A percentile compares a stretch with the other conserved stretches of the same genome.
These are phyloP conservation scores for Drosophila persimilis DNA, from an alignment of 1,140 invertebrate species.

Conservation along the genomic window DNA sequence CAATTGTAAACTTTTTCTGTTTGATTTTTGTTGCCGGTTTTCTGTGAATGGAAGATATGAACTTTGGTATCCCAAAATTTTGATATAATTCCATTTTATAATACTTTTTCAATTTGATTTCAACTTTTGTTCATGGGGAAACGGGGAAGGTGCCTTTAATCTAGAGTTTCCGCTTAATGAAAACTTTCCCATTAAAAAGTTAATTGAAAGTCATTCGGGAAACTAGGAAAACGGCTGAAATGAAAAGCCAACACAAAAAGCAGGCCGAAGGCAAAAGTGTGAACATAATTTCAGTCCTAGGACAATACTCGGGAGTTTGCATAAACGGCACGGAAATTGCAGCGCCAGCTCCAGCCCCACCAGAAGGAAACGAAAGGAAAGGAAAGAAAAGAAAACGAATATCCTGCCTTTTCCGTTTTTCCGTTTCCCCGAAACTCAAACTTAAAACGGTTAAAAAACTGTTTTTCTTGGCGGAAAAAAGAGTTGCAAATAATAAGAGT, in stretches of 20 bases:
- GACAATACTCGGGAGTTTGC: slow-evolving; percentile 41
- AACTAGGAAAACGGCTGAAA: slow-evolving; percentile 5
- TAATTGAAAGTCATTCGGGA: slow-evolving; percentile 40
- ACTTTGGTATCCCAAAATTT: slow-evolving; percentile 22
- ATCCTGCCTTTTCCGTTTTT: slow-evolving; percentile 5
- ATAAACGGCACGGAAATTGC: slow-evolving; percentile 56
- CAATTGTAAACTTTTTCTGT: slow-evolving; percentile 48
- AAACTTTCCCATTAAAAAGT: slow-evolving; percentile 31
- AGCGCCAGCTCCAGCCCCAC: slow-evolving; percentile 37
- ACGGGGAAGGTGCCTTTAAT: slow-evolving; percentile 3
- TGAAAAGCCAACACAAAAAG: neutral
- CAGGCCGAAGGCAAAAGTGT: slow-evolving; percentile 30
- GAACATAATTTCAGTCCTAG: slow-evolving; percentile 33
- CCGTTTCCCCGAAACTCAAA: slow-evolving; percentile 7
- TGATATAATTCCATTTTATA: slow-evolving; percentile 19
- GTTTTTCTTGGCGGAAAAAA: slow-evolving; percentile 47
- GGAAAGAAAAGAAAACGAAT: too few species aligned
- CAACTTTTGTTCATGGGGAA: slow-evolving; percentile 6
- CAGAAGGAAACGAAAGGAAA: neutral
- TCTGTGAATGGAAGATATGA: slow-evolving; percentile 4
- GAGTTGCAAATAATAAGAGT: slow-evolving; percentile 3
- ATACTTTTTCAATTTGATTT: slow-evolving; percentile 33
- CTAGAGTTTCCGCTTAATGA: slow-evolving; percentile 27
- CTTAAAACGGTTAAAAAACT: slow-evolving; percentile 47
- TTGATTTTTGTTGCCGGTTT: slow-evolving; percentile 16